A percentile compares a stretch with the other conserved stretches of the same genome.
These are phyloP conservation scores for Gymnorhina tibicen DNA, from an alignment of 2,113 vertebrate species.

Conservation along the genomic window DNA sequence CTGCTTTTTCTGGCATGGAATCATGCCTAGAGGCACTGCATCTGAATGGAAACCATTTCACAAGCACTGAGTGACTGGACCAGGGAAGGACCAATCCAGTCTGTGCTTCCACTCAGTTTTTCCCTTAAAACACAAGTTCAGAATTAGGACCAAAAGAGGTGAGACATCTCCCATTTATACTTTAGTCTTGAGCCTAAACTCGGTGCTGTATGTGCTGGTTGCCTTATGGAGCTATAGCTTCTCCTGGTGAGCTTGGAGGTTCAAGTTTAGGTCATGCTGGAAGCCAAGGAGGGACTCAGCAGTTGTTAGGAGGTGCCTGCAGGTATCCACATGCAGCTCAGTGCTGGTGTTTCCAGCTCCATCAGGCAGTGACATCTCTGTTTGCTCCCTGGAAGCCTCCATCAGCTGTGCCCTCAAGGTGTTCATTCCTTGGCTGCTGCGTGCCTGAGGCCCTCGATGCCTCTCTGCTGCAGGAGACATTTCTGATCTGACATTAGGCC, in stretches of 20 bases:
- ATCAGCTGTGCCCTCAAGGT: constrained; percentile 42
- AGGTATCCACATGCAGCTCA: constrained; percentile 55
- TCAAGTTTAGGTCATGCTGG: rapidly evolving
- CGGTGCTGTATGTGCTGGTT: background rate
- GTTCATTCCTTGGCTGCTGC: background rate
- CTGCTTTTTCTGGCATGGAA: background rate
- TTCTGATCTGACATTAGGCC: background rate
- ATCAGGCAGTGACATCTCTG: constrained; percentile 61
- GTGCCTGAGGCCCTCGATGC: background rate
- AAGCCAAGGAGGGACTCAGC: constrained; percentile 26
- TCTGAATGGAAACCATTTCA: background rate
- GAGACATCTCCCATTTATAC: background rate
- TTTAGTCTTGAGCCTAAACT: background rate
- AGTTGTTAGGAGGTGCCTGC: constrained; percentile 63
- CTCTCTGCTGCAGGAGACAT: background rate
- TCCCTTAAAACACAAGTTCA: background rate
- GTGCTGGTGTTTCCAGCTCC: constrained; percentile 65
- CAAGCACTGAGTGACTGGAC: background rate
- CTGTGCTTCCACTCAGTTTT: background rate
- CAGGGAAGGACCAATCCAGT: background rate
- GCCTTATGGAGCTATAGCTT: background rate
- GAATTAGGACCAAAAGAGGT: background rate
- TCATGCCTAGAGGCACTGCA: background rate
- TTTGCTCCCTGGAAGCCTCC: constrained; percentile 52
- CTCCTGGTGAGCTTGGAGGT: background rate